Percentiles rank a stretch among this genome's conserved stretches.
phyloP scores from a whole-genome alignment of 2,797 vertebrate genomes.

The Meda fulgida region DNA sequence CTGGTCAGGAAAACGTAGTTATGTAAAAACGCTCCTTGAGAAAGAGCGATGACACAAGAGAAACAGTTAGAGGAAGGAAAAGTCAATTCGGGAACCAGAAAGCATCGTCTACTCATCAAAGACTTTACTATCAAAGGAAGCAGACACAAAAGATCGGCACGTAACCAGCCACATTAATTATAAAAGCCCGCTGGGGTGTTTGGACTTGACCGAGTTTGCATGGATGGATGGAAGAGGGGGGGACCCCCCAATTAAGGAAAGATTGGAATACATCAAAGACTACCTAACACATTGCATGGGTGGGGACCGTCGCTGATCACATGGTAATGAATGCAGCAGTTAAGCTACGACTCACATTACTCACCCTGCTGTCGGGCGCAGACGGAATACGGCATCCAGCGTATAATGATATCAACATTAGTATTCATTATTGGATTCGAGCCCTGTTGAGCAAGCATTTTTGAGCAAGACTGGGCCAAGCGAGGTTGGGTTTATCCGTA shows the following conservation, averaged over 20 bases:
- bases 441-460: conserved; percentile 33
- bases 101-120: conserved; percentile 41
- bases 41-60: not conserved
- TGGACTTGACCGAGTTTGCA: conserved; percentile 55
- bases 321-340: conserved; percentile 45
- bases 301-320: conserved; percentile 18
- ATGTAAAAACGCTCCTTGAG: not conserved
- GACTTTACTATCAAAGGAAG: conserved; percentile 55
- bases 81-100: conserved; percentile 8
- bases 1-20: conserved; percentile 8
- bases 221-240: conserved; percentile 34
- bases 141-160: conserved; percentile 66
- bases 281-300: conserved; percentile 42
- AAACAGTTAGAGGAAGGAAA: conserved; percentile 30
- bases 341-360: conserved; percentile 33
- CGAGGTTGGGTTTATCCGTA: not conserved
- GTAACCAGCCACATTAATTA: conserved; percentile 78
- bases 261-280: conserved; percentile 48
- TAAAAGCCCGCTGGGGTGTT: conserved; percentile 63
- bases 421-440: conserved; percentile 30
- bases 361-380: conserved; percentile 8
- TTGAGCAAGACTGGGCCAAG: not conserved
- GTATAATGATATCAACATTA: conserved; percentile 43
- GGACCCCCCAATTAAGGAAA: conserved; percentile 31
- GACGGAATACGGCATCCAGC: not conserved